Conservation (phyloP, 1,140 invertebrate species). For the Polyergus mexicanus region DNA sequence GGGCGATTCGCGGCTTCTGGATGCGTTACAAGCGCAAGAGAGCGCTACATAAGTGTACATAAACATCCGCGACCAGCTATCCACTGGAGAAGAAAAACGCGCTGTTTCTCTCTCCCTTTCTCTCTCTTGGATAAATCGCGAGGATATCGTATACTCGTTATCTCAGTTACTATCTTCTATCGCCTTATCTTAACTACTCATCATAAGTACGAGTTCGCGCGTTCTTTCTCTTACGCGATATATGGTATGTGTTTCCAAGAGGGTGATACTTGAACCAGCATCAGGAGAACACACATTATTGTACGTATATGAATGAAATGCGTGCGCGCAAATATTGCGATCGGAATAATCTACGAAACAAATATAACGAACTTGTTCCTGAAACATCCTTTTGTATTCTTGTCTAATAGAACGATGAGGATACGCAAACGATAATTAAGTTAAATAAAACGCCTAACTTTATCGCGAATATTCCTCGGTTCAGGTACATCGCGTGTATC, state of each 20-base stretch:
- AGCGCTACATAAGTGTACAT: neutral
- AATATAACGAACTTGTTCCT: neutral
- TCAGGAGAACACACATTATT: neutral
- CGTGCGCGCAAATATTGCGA: neutral
- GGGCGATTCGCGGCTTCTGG: slow-evolving; percentile 22
- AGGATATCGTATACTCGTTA: slow-evolving; percentile 29
- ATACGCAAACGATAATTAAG: neutral
- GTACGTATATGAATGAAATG: neutral
- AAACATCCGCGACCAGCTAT: neutral
- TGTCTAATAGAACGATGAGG: too few species aligned
- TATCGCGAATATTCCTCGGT: slow-evolving; percentile 24
- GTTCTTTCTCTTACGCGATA: slow-evolving; percentile 29
- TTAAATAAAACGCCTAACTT: neutral
- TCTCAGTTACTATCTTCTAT: slow-evolving; percentile 31
- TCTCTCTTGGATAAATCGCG: slow-evolving; percentile 5
- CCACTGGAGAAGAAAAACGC: neutral
- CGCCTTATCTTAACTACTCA: slow-evolving; percentile 25
- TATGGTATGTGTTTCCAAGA: neutral
- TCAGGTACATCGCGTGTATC: slow-evolving; percentile 43
- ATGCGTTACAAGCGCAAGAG: neutral
- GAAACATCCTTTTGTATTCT: neutral
- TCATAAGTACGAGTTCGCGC: slow-evolving; percentile 3
- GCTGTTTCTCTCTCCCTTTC: neutral
- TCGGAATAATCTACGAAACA: too few species aligned
- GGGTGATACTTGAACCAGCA: slow-evolving; percentile 18